Evolutionary conservation across 2,113 vertebrate species (phyloP), one percentile per base, ranked within the genome.

Genomic region (Coreoperca whiteheadi): DNA sequence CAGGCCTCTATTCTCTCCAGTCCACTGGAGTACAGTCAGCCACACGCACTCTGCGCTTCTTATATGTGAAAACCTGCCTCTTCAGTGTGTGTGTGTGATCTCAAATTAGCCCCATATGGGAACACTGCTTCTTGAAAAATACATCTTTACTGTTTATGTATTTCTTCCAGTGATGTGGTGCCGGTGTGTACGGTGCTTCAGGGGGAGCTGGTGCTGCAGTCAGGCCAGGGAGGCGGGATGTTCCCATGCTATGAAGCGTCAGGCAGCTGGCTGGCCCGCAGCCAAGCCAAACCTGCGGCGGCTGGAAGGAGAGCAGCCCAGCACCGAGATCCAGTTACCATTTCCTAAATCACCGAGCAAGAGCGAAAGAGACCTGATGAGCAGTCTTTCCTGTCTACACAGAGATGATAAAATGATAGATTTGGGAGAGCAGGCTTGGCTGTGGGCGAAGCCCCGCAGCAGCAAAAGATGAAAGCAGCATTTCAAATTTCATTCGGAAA

Each of bases 241-340:
- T 96, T 96, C 95, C 94, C 95, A 96, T 96, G 94, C 95, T 95
- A 89, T 88, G 94, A 84, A 94, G 94, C 93, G 93, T 95, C 93
- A 96, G 92, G 91, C 91, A 90, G 90, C 90, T 84, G 90, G 79
- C 86, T 93, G 94, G 93, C 74, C n/a, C 3, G 0, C 46, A 3
- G 92, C 94, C 92, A 94, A 94, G 61, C 77, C 86, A 93, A 94
- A 92, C 92, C 92, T 92, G 91, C 67, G 84, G 85, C 63, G 77
- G 81, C 89, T 89, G 85, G 90, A 92, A 86, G 85, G 74, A 87
- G 85, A 87, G 83, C 64, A 32, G 78, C 51, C 85, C 82, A 60
- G 67, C 89, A 82, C 91, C 66, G 87, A 82, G 88, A 90, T 94
- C 86, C 90, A 93, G 90, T 95, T 95, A 94, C 92, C 93, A 53